Base-by-base conservation (phyloP, 2,888 invertebrate genomes). In the Heliconius ethilla region DNA sequence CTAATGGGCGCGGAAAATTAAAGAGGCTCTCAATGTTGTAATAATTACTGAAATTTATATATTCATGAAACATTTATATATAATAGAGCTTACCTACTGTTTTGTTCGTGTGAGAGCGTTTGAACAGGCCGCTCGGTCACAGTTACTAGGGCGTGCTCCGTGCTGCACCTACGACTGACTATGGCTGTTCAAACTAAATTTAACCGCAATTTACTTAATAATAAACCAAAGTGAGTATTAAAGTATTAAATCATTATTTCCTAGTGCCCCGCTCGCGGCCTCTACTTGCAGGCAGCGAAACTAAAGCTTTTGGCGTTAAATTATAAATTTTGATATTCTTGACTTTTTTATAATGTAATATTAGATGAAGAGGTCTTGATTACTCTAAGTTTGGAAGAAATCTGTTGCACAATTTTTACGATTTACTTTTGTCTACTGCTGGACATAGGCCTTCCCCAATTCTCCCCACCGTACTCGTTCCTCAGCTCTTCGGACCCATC, bases 1-100 rank as follows among this genome's bases (percentile, higher is more conserved):
- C 13, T 72, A 72, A 72, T 33, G 72, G 33, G 37, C 7, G 72
- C 72, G 59, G 59, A 72, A 72, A 72, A 72, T 37, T 72, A 18
- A 59, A 72, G 33, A n/a, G 55, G 55, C 37, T 25, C n/a, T 72
- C n/a, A 59, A 33, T 72, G 33, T 59, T 72, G 72, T 72, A 72
- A 72, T 72, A 59, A n/a, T 37, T 37, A 59, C 33, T 72, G n/a
- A 59, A 72, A 72, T 33, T 59, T 72, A 72, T 25, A 33, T n/a
- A 72, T 59, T 37, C 15, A 72, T 25, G 18, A 59, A 25, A 1
- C 0, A 40, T 40, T 25, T 72, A 33, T 33, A 33, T 29, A 29
- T 29, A 29, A 29, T 15, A 33, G n/a, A 72, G 33, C 9, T n/a
- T n/a, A 37, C 9, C 13, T n/a, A 37, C 72, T 25, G 15, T n/a